Conservation (phyloP, 2,113 vertebrate genomes). For the Albula glossodonta region DNA sequence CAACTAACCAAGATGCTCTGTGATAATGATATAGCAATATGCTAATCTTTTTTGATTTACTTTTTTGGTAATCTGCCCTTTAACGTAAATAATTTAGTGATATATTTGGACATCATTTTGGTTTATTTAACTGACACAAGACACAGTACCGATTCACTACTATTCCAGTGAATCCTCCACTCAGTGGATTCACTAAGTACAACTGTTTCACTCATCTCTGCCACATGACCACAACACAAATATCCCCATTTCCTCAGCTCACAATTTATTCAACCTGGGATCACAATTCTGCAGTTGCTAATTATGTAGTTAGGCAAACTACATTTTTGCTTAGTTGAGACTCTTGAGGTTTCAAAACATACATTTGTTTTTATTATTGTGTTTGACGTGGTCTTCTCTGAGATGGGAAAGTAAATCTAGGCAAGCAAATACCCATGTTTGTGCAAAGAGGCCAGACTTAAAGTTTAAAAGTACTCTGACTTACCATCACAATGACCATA, state of each 20-base stretch:
- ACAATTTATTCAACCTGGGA: background rate
- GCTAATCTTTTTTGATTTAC: background rate
- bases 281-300: background rate
- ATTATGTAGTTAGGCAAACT: no score
- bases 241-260: background rate
- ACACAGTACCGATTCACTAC: background rate
- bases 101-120: no score
- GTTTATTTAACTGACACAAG: background rate
- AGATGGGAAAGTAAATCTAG: background rate
- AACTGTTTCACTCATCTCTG: background rate
- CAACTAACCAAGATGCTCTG: background rate
- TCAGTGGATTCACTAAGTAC: background rate
- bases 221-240: background rate
- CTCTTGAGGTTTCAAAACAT: no score
- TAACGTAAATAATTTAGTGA: background rate
- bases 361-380: background rate
- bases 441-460: background rate
- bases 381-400: background rate
- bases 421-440: background rate
- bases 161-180: background rate
- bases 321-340: no score
- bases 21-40: background rate
- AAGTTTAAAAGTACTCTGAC: background rate
- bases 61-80: background rate
- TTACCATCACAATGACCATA: background rate